Conservation (phyloP, 2,113 vertebrate genomes). For the Oreochromis spilurus region DNA sequence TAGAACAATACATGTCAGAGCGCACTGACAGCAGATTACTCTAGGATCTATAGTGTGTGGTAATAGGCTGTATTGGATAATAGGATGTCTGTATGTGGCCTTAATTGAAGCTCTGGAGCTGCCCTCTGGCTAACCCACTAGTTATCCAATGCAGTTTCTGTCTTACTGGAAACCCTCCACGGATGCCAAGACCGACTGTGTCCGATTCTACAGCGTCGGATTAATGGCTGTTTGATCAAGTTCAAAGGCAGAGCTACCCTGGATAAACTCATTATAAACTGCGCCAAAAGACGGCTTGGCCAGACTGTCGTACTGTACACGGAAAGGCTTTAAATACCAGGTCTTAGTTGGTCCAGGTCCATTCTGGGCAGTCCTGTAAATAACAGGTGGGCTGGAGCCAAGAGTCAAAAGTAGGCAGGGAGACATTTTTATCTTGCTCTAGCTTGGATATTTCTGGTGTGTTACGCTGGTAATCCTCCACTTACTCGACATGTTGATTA, state of each 20-base stretch:
- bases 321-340: constrained; percentile 53
- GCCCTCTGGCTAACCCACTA: constrained; percentile 48
- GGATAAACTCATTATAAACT: constrained; percentile 60
- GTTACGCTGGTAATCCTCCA: constrained; percentile 26
- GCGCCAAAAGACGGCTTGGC: constrained; percentile 24
- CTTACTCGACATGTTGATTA: constrained; percentile 38
- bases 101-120: constrained; percentile 53
- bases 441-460: constrained; percentile 16
- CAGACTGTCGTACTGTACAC: constrained; percentile 32
- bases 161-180: constrained; percentile 56
- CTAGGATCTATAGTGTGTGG: constrained; percentile 5
- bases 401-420: constrained; percentile 30
- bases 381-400: constrained; percentile 30
- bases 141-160: constrained; percentile 61
- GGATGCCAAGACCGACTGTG: constrained; percentile 52
- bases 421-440: constrained; percentile 29
- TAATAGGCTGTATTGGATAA: constrained; percentile 32
- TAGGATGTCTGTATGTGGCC: constrained; percentile 35
- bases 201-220: constrained; percentile 43
- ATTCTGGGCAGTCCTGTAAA: constrained; percentile 45
- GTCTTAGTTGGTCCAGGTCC: constrained; percentile 32
- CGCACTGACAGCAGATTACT: not conserved
- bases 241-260: constrained; percentile 54
- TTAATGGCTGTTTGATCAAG: constrained; percentile 65
- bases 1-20: not conserved